Evolutionary conservation across 1,140 invertebrate genomes (phyloP).

Genomic region (Magallana gigas): DNA sequence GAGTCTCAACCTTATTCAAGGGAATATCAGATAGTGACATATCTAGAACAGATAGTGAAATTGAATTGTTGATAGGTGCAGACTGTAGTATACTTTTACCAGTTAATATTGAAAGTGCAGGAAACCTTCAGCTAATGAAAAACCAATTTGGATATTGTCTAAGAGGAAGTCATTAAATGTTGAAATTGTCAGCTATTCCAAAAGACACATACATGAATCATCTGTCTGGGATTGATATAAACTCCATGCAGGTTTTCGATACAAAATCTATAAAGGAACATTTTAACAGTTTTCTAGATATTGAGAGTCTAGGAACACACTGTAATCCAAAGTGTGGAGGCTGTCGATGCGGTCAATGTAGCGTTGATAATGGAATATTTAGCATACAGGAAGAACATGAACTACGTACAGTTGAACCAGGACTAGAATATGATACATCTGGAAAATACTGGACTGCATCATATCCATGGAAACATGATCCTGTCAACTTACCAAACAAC

Average conservation of each 20-base stretch:
- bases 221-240: not conserved
- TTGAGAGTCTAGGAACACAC: slow-evolving; percentile 42
- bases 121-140: slow-evolving; percentile 37
- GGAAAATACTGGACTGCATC: slow-evolving; percentile 1
- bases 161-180: not conserved
- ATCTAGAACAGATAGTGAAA: slow-evolving; percentile 3
- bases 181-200: not conserved
- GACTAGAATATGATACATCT: not conserved
- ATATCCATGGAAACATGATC: slow-evolving; percentile 47
- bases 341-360: slow-evolving; percentile 40
- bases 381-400: slow-evolving; percentile 22
- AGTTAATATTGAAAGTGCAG: not conserved
- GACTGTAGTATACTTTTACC: slow-evolving; percentile 5
- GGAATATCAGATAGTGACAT: not conserved
- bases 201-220: not conserved
- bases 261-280: not conserved
- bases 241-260: not conserved
- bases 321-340: slow-evolving; percentile 44
- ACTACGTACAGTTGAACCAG: not conserved
- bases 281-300: slow-evolving; percentile 29
- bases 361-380: not conserved
- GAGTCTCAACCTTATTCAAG: not conserved
- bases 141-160: slow-evolving; percentile 37
- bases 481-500: slow-evolving; percentile 31
- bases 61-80: slow-evolving; percentile 41